A percentile compares a stretch with the other conserved stretches of the same genome.
phyloP scores from a whole-genome alignment of 2,113 vertebrate genomes.

The Callipepla squamata region DNA sequence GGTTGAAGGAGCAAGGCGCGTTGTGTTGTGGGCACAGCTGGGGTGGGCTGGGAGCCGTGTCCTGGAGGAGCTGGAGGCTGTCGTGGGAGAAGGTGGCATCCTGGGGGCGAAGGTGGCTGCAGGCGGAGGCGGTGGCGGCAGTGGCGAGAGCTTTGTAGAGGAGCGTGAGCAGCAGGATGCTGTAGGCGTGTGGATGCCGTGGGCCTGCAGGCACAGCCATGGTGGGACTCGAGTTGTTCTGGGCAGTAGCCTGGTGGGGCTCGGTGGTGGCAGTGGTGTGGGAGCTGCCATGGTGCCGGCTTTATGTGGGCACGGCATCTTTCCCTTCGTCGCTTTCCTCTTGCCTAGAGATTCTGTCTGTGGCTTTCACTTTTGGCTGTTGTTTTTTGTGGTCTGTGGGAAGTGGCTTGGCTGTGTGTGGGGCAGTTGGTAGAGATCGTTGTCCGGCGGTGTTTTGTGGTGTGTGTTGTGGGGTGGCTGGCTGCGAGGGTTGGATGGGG shows the following conservation, averaged over 20 bases:
- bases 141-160: not conserved
- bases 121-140: too few relatives aligned
- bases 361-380: too few relatives aligned
- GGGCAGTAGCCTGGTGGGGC: not conserved
- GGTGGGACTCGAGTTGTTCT: not conserved
- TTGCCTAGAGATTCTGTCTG: too few relatives aligned
- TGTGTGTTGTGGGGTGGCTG: too few relatives aligned
- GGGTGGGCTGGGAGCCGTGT: not conserved
- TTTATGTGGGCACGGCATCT: not conserved
- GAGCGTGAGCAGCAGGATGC: not conserved
- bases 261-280: not conserved
- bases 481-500: too few relatives aligned
- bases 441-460: too few relatives aligned
- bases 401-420: too few relatives aligned
- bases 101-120: too few relatives aligned
- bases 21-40: too few relatives aligned
- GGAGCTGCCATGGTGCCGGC: accelerated
- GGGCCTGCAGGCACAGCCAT: not conserved
- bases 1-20: too few relatives aligned
- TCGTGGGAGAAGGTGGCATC: not conserved
- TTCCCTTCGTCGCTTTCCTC: not conserved
- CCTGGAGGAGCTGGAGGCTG: not conserved
- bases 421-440: too few relatives aligned
- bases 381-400: too few relatives aligned
- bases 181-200: not conserved